Conservation (phyloP, 92 coral and sea anemone genomes). For the Anthopleura xanthogrammica region DNA sequence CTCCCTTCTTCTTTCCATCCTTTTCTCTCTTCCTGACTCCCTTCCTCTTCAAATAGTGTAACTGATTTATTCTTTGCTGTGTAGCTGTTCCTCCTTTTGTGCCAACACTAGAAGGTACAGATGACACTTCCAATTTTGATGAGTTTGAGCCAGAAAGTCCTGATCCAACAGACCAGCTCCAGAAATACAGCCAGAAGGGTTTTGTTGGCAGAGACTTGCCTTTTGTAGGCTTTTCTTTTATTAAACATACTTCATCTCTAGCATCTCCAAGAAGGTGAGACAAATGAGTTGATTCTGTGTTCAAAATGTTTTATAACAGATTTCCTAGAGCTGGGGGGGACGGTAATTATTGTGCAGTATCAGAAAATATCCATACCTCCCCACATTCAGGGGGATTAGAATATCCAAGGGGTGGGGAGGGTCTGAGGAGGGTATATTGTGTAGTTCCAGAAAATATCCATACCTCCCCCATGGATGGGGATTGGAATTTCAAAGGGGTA, state of each 20-base stretch:
- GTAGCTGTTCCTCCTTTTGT: conserved; percentile 95
- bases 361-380: not conserved
- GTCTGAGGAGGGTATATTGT: no score
- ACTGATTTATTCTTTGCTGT: not conserved
- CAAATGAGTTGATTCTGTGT: no score
- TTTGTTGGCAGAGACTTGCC: conserved; percentile 89
- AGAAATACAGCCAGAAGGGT: conserved; percentile 69
- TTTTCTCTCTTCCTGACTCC: not conserved
- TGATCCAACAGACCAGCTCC: conserved; percentile 48
- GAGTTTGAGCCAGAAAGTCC: conserved; percentile 95
- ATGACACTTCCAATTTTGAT: conserved; percentile 94
- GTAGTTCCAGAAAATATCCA: no score
- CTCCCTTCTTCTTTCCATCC: not conserved
- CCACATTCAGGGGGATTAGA: no score
- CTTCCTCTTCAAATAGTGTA: not conserved
- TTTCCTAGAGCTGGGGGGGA: no score
- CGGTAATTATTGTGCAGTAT: no score
- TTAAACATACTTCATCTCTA: conserved; percentile 53
- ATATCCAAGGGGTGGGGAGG: no score
- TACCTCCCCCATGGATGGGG: no score
- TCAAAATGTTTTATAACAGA: no score
- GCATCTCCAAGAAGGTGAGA: conserved; percentile 71
- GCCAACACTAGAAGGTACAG: conserved; percentile 93
- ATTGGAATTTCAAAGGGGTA: no score
- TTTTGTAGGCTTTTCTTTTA: conserved; percentile 91